phyloP scores from a whole-genome alignment of 2,888 invertebrate genomes.

The Shargacucullia verbasci region DNA sequence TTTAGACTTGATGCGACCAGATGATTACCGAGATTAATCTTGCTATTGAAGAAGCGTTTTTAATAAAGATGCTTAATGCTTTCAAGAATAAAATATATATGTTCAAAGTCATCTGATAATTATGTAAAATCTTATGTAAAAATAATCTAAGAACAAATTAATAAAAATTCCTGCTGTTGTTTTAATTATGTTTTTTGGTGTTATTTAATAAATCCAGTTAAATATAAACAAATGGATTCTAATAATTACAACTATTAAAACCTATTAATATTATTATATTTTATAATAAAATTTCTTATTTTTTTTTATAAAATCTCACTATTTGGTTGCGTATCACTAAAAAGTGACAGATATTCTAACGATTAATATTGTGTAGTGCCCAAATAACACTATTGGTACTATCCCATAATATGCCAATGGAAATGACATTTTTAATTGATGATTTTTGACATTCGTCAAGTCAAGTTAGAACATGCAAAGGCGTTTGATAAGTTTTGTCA shows the following conservation, averaged over 20 bases:
- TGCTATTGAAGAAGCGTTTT: too few relatives aligned
- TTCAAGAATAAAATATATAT: too few relatives aligned
- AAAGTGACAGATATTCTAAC: constrained; percentile 50
- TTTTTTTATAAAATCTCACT: constrained; percentile 80
- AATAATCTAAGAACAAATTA: too few relatives aligned
- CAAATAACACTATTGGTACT: constrained; percentile 40
- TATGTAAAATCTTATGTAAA: too few relatives aligned
- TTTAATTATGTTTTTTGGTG: too few relatives aligned
- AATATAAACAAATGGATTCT: constrained; percentile 40
- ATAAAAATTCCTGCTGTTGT: too few relatives aligned
- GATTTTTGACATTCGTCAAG: background rate
- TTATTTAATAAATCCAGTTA: constrained; percentile 36
- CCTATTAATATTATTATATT: constrained; percentile 51
- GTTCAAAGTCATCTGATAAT: too few relatives aligned
- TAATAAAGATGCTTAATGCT: too few relatives aligned
- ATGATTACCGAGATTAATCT: too few relatives aligned
- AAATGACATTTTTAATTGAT: constrained; percentile 24
- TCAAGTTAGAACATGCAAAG: background rate
- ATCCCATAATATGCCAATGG: constrained; percentile 29
- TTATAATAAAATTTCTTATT: constrained; percentile 55
- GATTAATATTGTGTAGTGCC: constrained; percentile 34
- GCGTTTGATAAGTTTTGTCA: too few relatives aligned
- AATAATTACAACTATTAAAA: constrained; percentile 53
- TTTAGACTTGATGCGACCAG: too few relatives aligned
- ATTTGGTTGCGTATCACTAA: constrained; percentile 66